Percentiles rank a stretch among this genome's conserved stretches.
Evolutionary conservation across 2,113 vertebrate genomes (phyloP).

Genomic region (Geococcyx californianus): DNA sequence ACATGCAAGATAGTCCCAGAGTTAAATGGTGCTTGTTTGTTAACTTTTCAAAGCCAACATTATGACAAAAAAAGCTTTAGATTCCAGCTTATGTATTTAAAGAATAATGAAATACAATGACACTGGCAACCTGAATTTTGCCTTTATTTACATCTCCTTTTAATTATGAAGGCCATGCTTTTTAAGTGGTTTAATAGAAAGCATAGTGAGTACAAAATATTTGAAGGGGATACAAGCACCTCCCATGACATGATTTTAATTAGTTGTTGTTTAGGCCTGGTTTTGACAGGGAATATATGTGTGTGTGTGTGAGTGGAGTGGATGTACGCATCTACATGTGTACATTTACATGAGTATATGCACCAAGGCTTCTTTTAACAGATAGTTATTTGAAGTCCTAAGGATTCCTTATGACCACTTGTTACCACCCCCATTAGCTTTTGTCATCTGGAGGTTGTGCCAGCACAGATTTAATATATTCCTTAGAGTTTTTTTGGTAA

Average conservation of each 20-base stretch:
- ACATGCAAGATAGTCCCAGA: no score
- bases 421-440: no score
- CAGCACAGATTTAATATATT: neutral
- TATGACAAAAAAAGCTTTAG: neutral
- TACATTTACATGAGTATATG: no score
- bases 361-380: neutral
- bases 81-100: neutral
- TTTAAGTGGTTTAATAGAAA: neutral
- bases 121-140: neutral
- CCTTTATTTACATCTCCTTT: neutral
- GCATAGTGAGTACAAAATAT: neutral
- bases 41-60: neutral
- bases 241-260: neutral
- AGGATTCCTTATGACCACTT: no score
- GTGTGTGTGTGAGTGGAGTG: no score
- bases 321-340: no score
- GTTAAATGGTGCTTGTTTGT: neutral
- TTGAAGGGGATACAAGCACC: neutral
- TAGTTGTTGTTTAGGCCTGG: neutral
- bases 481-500: neutral
- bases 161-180: neutral
- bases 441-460: neutral
- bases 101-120: neutral
- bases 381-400: neutral
- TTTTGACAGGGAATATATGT: neutral